These are phyloP conservation scores for Iselma pallidipennis DNA, from an alignment of 2,888 invertebrate species.

Conservation along the genomic window DNA sequence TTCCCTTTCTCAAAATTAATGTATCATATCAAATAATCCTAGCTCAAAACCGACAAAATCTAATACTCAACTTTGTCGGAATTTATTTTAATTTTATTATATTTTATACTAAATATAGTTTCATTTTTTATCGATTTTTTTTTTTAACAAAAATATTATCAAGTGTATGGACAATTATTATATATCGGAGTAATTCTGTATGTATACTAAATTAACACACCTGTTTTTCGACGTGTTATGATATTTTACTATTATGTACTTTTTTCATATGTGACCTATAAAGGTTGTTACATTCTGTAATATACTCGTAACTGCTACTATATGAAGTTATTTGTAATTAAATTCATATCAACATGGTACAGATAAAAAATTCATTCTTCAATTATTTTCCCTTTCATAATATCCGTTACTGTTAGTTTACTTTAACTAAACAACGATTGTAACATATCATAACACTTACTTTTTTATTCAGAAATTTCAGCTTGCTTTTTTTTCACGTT, in stretches of 20 bases:
- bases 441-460: slow-evolving; percentile 23
- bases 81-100: slow-evolving; percentile 7
- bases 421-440: slow-evolving; percentile 14
- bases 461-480: not conserved
- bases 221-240: slow-evolving; percentile 26
- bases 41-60: slow-evolving; percentile 37
- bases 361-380: not conserved
- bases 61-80: slow-evolving; percentile 36
- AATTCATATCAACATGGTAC: not conserved
- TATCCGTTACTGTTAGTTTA: not conserved
- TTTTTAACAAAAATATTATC: slow-evolving; percentile 9
- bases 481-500: not conserved
- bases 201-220: slow-evolving; percentile 21
- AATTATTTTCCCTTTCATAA: not conserved
- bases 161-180: slow-evolving; percentile 20
- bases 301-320: not conserved
- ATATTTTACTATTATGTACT: slow-evolving; percentile 14
- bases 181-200: too few relatives aligned
- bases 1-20: slow-evolving; percentile 48
- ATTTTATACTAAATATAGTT: slow-evolving; percentile 9
- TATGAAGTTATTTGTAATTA: not conserved
- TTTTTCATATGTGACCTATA: not conserved
- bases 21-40: slow-evolving; percentile 40
- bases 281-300: too few relatives aligned
- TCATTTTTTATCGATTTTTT: slow-evolving; percentile 7